phyloP scores from a whole-genome alignment of 2,888 invertebrate species.

The Nudaria mundana region DNA sequence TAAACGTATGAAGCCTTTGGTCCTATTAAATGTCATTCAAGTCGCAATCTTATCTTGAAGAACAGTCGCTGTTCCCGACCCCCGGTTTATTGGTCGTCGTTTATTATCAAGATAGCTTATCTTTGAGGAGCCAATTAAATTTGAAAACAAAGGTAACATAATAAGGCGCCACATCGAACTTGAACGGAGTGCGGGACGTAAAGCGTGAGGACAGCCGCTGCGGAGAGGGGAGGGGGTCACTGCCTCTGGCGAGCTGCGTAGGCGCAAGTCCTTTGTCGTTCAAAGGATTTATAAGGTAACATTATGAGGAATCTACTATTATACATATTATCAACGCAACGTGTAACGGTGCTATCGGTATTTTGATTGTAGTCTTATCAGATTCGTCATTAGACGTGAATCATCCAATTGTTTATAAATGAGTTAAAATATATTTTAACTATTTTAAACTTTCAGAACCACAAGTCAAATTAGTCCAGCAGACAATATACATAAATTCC shows the following conservation, averaged over 20 bases:
- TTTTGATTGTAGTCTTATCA: conserved; percentile 28
- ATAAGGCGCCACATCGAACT: conserved; percentile 74
- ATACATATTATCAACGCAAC: conserved; percentile 24
- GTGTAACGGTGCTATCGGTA: conserved; percentile 21
- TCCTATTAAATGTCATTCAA: conserved; percentile 62
- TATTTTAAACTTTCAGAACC: background rate
- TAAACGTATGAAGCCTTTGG: conserved; percentile 19
- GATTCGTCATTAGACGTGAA: no score
- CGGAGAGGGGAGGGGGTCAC: conserved; percentile 47
- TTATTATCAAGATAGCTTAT: conserved; percentile 81
- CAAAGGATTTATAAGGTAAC: conserved; percentile 59
- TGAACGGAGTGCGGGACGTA: conserved; percentile 27
- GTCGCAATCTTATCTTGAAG: conserved; percentile 68
- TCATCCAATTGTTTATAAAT: no score
- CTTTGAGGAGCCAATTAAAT: conserved; percentile 80
- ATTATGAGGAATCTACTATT: conserved; percentile 51
- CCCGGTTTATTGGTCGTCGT: conserved; percentile 78
- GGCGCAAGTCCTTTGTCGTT: conserved; percentile 69
- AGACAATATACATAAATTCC: background rate
- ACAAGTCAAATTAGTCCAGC: no score
- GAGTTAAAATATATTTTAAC: no score
- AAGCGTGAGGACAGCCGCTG: conserved; percentile 26
- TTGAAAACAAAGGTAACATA: conserved; percentile 81
- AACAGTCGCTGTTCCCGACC: conserved; percentile 66
- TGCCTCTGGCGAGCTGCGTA: conserved; percentile 60